These are phyloP conservation scores for Augiades crinisus DNA, from an alignment of 2,888 invertebrate genomes.

Conservation along the genomic window DNA sequence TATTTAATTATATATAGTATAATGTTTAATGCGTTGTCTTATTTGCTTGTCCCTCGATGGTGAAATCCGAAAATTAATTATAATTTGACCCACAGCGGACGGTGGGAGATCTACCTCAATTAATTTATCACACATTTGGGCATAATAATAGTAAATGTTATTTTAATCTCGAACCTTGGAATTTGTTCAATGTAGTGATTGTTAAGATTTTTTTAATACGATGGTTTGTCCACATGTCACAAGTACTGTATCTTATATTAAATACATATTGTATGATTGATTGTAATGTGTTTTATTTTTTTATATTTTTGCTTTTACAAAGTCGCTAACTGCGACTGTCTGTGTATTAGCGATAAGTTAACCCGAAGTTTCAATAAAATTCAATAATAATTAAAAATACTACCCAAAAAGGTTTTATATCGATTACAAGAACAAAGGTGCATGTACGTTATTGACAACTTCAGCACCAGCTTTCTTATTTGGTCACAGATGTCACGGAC, in stretches of 20 bases:
- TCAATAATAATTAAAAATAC: no score
- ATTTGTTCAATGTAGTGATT: slow-evolving; percentile 74
- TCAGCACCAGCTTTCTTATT: no score
- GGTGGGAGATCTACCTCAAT: slow-evolving; percentile 80
- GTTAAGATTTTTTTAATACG: slow-evolving; percentile 62
- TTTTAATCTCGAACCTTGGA: slow-evolving; percentile 62
- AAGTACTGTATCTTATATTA: slow-evolving; percentile 80
- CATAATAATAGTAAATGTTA: slow-evolving; percentile 75
- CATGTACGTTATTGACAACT: no score
- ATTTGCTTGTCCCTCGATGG: slow-evolving; percentile 69
- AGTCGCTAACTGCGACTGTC: no score
- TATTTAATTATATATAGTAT: slow-evolving; percentile 81
- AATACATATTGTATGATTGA: slow-evolving; percentile 82
- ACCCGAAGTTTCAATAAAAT: no score
- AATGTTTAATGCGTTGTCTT: slow-evolving; percentile 77
- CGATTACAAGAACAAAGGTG: no score
- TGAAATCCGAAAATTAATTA: slow-evolving; percentile 67
- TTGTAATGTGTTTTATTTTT: slow-evolving; percentile 63
- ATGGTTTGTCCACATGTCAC: slow-evolving; percentile 79
- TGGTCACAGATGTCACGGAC: no score
- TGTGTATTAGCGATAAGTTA: no score
- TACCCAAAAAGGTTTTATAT: no score
- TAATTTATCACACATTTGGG: slow-evolving; percentile 80
- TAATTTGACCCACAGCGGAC: slow-evolving; percentile 62
- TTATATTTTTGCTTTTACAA: neutral